These are phyloP conservation scores for Arizona elegans DNA, from an alignment of 2,113 vertebrate genomes.

Conservation along the genomic window DNA sequence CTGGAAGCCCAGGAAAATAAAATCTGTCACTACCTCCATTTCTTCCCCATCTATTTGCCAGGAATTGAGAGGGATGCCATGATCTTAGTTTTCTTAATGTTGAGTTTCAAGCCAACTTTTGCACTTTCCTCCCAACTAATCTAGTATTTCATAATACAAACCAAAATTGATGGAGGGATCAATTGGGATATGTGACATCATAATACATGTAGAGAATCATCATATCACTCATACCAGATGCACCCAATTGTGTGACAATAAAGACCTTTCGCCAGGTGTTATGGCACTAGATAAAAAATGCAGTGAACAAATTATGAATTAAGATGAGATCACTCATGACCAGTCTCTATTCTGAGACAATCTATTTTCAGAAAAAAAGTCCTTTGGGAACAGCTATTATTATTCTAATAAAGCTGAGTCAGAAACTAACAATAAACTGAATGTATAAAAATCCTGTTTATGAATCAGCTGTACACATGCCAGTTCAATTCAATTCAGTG, in stretches of 20 bases:
- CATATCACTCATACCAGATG: neutral
- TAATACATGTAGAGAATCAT: neutral
- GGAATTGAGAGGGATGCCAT: too few relatives aligned
- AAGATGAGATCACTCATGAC: neutral
- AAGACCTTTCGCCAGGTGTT: neutral
- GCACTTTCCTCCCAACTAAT: neutral
- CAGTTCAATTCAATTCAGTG: neutral
- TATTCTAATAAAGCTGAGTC: neutral
- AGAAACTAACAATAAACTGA: neutral
- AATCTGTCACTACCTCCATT: too few relatives aligned
- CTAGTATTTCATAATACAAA: neutral
- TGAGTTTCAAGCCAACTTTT: too few relatives aligned
- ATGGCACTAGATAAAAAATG: neutral
- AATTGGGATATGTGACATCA: neutral
- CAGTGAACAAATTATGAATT: neutral
- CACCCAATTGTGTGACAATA: neutral
- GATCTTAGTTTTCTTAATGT: too few relatives aligned
- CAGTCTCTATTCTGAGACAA: neutral
- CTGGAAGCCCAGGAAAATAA: too few relatives aligned
- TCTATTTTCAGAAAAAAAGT: neutral
- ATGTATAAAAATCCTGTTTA: neutral
- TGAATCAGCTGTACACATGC: neutral
- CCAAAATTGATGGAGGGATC: neutral
- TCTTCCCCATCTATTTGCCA: too few relatives aligned
- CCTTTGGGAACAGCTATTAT: neutral